phyloP scores from a whole-genome alignment of 2,113 vertebrate genomes.

The Orthonyx spaldingii region DNA sequence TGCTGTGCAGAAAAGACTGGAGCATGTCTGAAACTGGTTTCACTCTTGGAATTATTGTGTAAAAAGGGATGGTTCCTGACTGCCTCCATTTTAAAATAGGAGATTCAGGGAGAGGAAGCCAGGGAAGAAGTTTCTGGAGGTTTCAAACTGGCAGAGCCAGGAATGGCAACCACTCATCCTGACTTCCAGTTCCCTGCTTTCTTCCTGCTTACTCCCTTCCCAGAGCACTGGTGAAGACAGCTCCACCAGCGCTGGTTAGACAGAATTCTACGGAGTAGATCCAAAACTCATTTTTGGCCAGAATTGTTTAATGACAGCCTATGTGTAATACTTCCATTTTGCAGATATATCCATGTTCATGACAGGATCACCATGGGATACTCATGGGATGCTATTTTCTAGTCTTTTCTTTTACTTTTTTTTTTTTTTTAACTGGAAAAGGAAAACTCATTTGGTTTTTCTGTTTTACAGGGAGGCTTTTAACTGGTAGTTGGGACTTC shows the following conservation, averaged over 20 bases:
- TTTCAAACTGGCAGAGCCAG: background rate
- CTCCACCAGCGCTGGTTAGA: background rate
- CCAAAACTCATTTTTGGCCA: background rate
- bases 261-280: background rate
- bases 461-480: background rate
- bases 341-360: background rate
- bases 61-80: background rate
- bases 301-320: background rate
- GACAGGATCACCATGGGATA: background rate
- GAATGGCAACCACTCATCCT: background rate
- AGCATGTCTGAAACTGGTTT: background rate
- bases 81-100: background rate
- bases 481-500: background rate
- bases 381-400: background rate
- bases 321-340: background rate
- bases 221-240: background rate
- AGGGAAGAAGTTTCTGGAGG: background rate
- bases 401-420: fast-evolving
- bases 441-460: background rate
- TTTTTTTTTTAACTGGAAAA: background rate
- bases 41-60: background rate
- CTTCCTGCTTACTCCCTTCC: background rate
- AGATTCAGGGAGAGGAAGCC: background rate
- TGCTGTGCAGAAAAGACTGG: background rate
- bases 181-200: background rate